These are phyloP conservation scores for Phragmatobia fuliginosa DNA, from an alignment of 2,888 invertebrate species.

Conservation along the genomic window DNA sequence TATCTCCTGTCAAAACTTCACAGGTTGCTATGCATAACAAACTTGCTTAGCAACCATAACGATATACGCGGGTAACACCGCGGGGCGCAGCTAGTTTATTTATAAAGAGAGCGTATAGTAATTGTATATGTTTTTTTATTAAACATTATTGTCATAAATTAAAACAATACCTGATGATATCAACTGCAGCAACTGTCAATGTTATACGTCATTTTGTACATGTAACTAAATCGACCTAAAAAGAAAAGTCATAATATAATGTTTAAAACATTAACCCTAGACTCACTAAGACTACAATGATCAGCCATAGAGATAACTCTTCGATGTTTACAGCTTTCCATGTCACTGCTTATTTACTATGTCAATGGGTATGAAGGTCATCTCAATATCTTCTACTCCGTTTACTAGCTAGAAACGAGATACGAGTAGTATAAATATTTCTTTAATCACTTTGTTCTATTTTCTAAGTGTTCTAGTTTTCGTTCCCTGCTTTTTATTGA, in stretches of 20 bases:
- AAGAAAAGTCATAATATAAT: background rate
- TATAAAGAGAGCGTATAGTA: too few relatives aligned
- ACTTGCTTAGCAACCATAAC: too few relatives aligned
- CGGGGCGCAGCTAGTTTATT: too few relatives aligned
- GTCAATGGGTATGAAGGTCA: slow-evolving; percentile 15
- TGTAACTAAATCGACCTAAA: background rate
- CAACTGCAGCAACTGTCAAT: too few relatives aligned
- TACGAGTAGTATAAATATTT: background rate
- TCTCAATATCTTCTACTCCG: slow-evolving; percentile 1
- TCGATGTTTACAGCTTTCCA: slow-evolving; percentile 16
- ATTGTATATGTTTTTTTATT: too few relatives aligned
- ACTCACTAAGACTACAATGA: background rate
- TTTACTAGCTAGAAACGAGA: background rate
- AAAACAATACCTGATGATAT: background rate
- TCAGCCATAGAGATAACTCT: background rate
- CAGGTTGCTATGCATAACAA: too few relatives aligned
- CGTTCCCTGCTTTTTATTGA: background rate
- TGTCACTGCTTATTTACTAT: slow-evolving; percentile 19
- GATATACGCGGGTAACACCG: too few relatives aligned
- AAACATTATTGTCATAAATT: background rate
- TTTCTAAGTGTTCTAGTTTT: background rate
- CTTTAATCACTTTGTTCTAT: background rate
- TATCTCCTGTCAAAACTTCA: too few relatives aligned
- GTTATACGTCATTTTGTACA: background rate
- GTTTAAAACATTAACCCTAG: background rate